phyloP scores from a whole-genome alignment of 1,140 invertebrate genomes.

The Bacillus rossius region DNA sequence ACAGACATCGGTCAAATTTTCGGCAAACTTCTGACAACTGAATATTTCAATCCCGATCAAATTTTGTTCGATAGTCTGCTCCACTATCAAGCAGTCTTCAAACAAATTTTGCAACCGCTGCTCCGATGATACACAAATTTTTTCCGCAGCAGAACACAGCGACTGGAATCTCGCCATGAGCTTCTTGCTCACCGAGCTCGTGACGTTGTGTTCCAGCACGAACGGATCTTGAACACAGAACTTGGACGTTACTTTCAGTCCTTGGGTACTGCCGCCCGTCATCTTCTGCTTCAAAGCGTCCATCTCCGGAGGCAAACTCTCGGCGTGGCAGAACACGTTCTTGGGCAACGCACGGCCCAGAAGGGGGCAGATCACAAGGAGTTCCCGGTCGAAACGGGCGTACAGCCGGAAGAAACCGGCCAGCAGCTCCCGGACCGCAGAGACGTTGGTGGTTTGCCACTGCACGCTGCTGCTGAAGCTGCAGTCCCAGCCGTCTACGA shows the following conservation, averaged over 20 bases:
- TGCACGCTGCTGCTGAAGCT: slow-evolving; percentile 36
- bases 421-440: slow-evolving; percentile 37
- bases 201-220: slow-evolving; percentile 44
- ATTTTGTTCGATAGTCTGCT: neutral
- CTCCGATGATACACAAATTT: neutral
- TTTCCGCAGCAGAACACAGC: neutral
- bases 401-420: slow-evolving; percentile 47
- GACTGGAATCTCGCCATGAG: neutral
- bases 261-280: slow-evolving; percentile 22
- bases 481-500: slow-evolving; percentile 45
- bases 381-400: slow-evolving; percentile 41
- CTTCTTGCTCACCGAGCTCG: slow-evolving; percentile 29
- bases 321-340: slow-evolving; percentile 32
- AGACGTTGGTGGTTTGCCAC: slow-evolving; percentile 19
- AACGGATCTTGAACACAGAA: slow-evolving; percentile 49
- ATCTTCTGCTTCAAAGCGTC: slow-evolving; percentile 13
- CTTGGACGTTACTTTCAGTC: slow-evolving; percentile 24
- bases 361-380: slow-evolving; percentile 43
- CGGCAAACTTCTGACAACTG: neutral
- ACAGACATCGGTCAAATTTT: too few species aligned
- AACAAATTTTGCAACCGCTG: neutral
- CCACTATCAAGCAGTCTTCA: neutral
- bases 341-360: slow-evolving; percentile 38
- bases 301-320: slow-evolving; percentile 2
- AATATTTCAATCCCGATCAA: neutral